Evolutionary conservation across 2,888 invertebrate species (phyloP).

Genomic region (Incurvaria masculella): DNA sequence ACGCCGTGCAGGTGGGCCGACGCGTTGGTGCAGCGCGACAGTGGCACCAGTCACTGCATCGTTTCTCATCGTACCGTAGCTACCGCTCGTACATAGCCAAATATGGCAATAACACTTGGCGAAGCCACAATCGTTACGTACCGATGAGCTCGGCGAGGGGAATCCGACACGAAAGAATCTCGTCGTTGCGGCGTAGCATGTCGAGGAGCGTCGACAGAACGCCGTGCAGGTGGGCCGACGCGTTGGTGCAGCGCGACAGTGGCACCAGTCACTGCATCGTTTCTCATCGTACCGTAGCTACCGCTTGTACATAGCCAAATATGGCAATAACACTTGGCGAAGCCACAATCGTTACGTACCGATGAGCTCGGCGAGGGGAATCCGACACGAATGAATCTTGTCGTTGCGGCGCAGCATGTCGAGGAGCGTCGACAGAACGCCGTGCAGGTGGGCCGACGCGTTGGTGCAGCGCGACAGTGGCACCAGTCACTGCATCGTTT

Average conservation of each 20-base stretch:
- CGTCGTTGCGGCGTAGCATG: slow-evolving; percentile 1
- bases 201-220: not conserved
- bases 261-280: no score
- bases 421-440: not conserved
- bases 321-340: not conserved
- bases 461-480: not conserved
- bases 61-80: no score
- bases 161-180: slow-evolving; percentile 4
- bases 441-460: not conserved
- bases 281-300: no score
- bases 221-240: not conserved
- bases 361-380: slow-evolving; percentile 4
- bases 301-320: slow-evolving; percentile 25
- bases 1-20: not conserved
- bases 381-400: slow-evolving; percentile 4
- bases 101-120: not conserved
- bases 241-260: not conserved
- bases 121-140: not conserved
- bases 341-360: slow-evolving; percentile 1
- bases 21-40: not conserved
- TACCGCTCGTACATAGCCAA: slow-evolving; percentile 25
- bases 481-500: not conserved
- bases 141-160: slow-evolving; percentile 6
- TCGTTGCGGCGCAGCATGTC: slow-evolving; percentile 1
- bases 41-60: no score